Percentiles rank a stretch among this genome's conserved stretches.
These are phyloP conservation scores for Pseudobourletiella spinata DNA, from an alignment of 1,140 invertebrate genomes.

Conservation along the genomic window DNA sequence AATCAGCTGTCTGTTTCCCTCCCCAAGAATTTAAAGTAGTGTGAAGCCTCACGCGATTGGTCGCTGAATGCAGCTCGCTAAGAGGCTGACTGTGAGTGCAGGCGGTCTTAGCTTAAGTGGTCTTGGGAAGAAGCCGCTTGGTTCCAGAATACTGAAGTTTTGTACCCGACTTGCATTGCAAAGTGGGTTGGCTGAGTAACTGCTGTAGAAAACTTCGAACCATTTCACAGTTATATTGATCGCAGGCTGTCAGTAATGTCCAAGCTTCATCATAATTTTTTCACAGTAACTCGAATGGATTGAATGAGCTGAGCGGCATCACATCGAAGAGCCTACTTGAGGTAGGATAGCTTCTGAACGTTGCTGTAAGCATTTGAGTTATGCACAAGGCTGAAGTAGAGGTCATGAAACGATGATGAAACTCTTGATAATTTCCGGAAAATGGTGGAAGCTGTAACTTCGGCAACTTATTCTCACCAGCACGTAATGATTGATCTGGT, in stretches of 20 bases:
- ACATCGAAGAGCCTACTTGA: neutral
- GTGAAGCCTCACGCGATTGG: too few relatives aligned
- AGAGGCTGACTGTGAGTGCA: too few relatives aligned
- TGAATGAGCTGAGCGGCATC: neutral
- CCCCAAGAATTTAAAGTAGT: too few relatives aligned
- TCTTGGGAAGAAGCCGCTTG: too few relatives aligned
- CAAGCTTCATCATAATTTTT: slow-evolving; percentile 5
- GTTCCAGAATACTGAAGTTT: too few relatives aligned
- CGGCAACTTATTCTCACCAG: too few relatives aligned
- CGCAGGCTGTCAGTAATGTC: neutral
- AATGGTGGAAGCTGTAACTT: neutral
- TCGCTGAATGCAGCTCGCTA: too few relatives aligned
- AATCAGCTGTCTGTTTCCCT: too few relatives aligned
- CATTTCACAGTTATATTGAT: neutral
- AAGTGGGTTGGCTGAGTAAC: neutral
- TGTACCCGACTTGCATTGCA: neutral
- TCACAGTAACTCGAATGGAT: neutral
- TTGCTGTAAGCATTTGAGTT: neutral
- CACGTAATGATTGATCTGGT: too few relatives aligned
- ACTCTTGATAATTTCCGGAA: neutral
- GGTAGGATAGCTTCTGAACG: slow-evolving; percentile 11
- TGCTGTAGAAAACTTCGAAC: neutral
- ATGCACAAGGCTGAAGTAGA: neutral
- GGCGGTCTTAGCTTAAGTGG: too few relatives aligned
- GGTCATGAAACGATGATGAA: neutral